These are phyloP conservation scores for Oegoconia quadripuncta DNA, from an alignment of 2,888 invertebrate genomes.

Conservation along the genomic window DNA sequence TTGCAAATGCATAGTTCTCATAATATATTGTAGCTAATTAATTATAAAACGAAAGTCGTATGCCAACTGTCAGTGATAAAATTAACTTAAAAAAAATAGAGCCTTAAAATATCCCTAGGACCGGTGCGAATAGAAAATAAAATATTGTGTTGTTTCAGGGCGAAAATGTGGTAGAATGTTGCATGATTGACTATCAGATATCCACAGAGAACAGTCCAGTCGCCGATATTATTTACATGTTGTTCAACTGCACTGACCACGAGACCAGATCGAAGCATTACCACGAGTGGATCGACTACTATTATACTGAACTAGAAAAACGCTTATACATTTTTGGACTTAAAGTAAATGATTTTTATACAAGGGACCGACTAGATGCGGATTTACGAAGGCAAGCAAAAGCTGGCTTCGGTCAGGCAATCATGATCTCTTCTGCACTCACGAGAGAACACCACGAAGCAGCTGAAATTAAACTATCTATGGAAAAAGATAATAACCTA, in stretches of 20 bases:
- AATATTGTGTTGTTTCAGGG: too few relatives aligned
- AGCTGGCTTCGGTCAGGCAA: slow-evolving; percentile 17
- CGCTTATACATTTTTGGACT: slow-evolving; percentile 27
- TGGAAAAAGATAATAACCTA: slow-evolving; percentile 9
- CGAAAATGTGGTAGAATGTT: not conserved
- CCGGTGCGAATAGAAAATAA: too few relatives aligned
- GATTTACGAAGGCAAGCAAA: slow-evolving; percentile 33
- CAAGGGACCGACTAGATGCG: slow-evolving; percentile 32
- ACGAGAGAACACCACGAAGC: slow-evolving; percentile 28
- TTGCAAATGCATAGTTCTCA: too few relatives aligned
- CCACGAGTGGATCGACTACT: slow-evolving; percentile 34
- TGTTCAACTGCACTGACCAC: slow-evolving; percentile 29
- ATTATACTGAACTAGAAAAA: slow-evolving; percentile 23
- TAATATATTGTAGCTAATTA: too few relatives aligned
- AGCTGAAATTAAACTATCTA: slow-evolving; percentile 14
- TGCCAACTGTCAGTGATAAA: too few relatives aligned
- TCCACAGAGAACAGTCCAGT: slow-evolving; percentile 21
- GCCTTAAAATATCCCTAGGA: too few relatives aligned
- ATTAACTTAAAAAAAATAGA: too few relatives aligned
- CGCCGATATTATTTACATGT: slow-evolving; percentile 22
- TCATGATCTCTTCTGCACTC: slow-evolving; percentile 22
- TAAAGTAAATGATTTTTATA: slow-evolving; percentile 28
- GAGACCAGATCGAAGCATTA: slow-evolving; percentile 28
- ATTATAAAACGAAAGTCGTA: too few relatives aligned
- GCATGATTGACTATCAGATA: slow-evolving; percentile 27